Base-by-base conservation (phyloP, 2,888 invertebrate genomes). In the Tinea pellionella region DNA sequence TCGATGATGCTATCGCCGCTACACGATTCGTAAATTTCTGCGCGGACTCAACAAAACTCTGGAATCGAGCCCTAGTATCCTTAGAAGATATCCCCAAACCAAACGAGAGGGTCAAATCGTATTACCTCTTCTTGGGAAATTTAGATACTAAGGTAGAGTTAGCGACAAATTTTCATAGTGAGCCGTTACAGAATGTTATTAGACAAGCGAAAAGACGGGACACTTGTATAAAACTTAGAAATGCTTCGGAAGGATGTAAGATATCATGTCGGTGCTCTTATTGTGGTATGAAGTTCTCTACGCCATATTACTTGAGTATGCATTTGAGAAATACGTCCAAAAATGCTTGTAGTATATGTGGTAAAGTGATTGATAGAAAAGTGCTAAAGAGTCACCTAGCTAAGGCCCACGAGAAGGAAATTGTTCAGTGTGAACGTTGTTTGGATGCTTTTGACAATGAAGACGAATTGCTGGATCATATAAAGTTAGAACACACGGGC, bases 321-420 rank as follows among this genome's bases (percentile, higher is more conserved):
- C 86, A 86, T 67, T 64, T 84, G 32, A 73, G 68, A 55, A 74
- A 69, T 42, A 72, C 77, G 0, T 60, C 64, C 18, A 74, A 72
- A 8, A 64, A 77, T 8, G 75, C 71, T 0, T 85, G 85, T 60
- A 62, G 57, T 0, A 19, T 66, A 8, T 86, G 86, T 59, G 74
- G 73, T 0, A 6, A 61, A 0, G 65, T 79, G 0, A 2, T 79
- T 0, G 57, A 64, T 0, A 80, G 74, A 59, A 68, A 73, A 1
- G 70, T 69, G 12, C 56, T 84, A 11, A 67, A 69, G 0, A 64
- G 64, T 15, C 86, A 86, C 64, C 64, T 83, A 61, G 30, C 24
- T 0, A 62, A 59, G 0, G 61, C 53, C 0, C 85, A 86, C 60
- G 60, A 65, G 0, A 61, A 67, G 8, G 0, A 59, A 0, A 63